phyloP scores from a whole-genome alignment of 2,888 invertebrate species.

The Heliconius ismenius region DNA sequence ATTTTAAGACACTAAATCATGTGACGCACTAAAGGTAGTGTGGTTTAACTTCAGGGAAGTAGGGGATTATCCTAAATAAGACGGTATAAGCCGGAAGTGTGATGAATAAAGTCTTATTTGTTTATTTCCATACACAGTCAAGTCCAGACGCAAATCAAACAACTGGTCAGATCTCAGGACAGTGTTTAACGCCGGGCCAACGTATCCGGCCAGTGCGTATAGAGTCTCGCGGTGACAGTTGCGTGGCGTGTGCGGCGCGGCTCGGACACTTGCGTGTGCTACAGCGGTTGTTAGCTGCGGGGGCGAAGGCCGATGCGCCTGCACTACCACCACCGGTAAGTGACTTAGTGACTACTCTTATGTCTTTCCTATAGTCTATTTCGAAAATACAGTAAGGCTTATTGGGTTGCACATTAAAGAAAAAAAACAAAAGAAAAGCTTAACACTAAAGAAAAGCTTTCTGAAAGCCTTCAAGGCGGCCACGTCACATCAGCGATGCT shows the following conservation, averaged over 20 bases:
- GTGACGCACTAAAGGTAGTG: too few relatives aligned
- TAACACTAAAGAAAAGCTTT: too few relatives aligned
- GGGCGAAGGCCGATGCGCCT: constrained; percentile 88
- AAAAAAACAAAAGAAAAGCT: too few relatives aligned
- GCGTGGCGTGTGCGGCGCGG: constrained; percentile 90
- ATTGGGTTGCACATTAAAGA: too few relatives aligned
- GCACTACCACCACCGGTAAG: constrained; percentile 51
- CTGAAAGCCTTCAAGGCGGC: background rate
- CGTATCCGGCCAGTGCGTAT: constrained; percentile 75
- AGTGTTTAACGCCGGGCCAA: constrained; percentile 35
- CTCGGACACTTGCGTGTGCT: constrained; percentile 82
- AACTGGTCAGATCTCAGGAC: background rate
- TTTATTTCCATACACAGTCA: background rate
- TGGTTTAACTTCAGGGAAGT: too few relatives aligned
- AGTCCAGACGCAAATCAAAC: background rate
- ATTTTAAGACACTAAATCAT: too few relatives aligned
- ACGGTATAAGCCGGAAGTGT: background rate
- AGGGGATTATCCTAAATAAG: too few relatives aligned
- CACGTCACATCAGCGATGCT: background rate
- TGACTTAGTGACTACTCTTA: too few relatives aligned
- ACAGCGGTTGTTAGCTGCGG: constrained; percentile 85
- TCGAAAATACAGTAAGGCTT: too few relatives aligned
- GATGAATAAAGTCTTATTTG: background rate
- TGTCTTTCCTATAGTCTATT: too few relatives aligned
- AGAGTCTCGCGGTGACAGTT: constrained; percentile 87